Evolutionary conservation across 2,888 invertebrate species (phyloP).

Genomic region (Caenorhabditis zanzibari): DNA sequence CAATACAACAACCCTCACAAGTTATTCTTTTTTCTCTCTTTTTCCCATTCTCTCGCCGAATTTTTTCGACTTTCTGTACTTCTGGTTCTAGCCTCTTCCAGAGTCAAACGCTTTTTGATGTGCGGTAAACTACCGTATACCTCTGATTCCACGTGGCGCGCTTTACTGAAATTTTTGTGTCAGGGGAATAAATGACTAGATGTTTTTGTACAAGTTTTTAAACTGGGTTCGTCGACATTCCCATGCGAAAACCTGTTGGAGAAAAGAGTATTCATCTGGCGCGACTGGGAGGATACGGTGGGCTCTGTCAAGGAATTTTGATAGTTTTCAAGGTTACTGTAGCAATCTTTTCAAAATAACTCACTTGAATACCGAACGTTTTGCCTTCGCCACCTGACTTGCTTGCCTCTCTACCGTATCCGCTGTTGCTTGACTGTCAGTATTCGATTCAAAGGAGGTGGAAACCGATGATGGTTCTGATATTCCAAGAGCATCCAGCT

Average conservation of each 20-base stretch:
- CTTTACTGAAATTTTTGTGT: slow-evolving; percentile 42
- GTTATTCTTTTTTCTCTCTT: slow-evolving; percentile 57
- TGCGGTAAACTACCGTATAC: slow-evolving; percentile 53
- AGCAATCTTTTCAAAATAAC: background rate
- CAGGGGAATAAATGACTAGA: background rate
- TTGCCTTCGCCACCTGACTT: slow-evolving; percentile 64
- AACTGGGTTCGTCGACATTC: slow-evolving; percentile 59
- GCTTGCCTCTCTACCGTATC: slow-evolving; percentile 58
- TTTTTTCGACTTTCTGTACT: slow-evolving; percentile 54
- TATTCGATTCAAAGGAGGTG: slow-evolving; percentile 75
- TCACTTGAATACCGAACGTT: slow-evolving; percentile 71
- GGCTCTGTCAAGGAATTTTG: slow-evolving; percentile 6
- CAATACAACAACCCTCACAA: slow-evolving; percentile 43
- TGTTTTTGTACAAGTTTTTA: slow-evolving; percentile 38
- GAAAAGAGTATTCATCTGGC: slow-evolving; percentile 53
- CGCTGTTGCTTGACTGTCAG: slow-evolving; percentile 68
- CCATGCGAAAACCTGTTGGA: slow-evolving; percentile 65
- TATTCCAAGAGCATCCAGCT: slow-evolving; percentile 70
- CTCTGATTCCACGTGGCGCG: slow-evolving; percentile 42
- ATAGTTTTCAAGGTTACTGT: background rate
- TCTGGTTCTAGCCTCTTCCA: slow-evolving; percentile 26
- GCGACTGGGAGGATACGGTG: slow-evolving; percentile 63
- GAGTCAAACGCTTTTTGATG: slow-evolving; percentile 24
- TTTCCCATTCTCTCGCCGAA: slow-evolving; percentile 41
- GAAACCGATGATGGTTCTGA: slow-evolving; percentile 74